Base-by-base conservation (phyloP, 2,797 vertebrate species). In the Lutjanus campechanus region DNA sequence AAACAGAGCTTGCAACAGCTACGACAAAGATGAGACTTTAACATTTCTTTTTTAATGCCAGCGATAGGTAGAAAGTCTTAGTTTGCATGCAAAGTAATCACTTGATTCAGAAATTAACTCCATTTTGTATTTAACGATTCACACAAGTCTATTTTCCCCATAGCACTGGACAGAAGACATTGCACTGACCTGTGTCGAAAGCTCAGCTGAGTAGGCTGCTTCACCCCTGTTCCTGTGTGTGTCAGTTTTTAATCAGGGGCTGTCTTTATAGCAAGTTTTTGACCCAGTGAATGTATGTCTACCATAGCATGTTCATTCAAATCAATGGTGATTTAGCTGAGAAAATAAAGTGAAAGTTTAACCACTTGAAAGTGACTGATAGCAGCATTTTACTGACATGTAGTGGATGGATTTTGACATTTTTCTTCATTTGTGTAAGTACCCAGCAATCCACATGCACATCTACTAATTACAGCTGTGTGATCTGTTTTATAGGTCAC, bases 331-430 rank as follows among this genome's bases (percentile, higher is more conserved):
- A 62, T 79, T 73, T 64, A 70, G 65, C 22, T 43, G 11, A 62
- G 77, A 77, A 68, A 77, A 80, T 61, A 88, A 5, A 69, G 72
- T 85, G 76, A 62, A 41, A 66, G 53, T 61, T 44, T 7, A 61
- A 44, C 85, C 90, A 88, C 86, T 85, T 87, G n/a, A 87, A 85
- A 85, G 82, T 2, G 8, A 59, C 11, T 25, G 70, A 74, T 20
- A 6, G 43, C 29, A 62, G 43, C 41, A 20, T 73, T 83, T 84
- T 50, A 62, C 71, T 67, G 20, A 65, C 43, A 67, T 87, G 73
- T 76, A 86, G 40, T 79, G 74, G 76, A 88, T 15, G 17, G 55
- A 49, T 58, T 51, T 61, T 76, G 41, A 82, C 77, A 56, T 64
- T 7, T 67, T 84, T 55, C 56, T 75, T 76, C 9, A 36, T 75